Conservation (phyloP, 2,797 vertebrate species). For the Lagocephalus sceleratus region DNA sequence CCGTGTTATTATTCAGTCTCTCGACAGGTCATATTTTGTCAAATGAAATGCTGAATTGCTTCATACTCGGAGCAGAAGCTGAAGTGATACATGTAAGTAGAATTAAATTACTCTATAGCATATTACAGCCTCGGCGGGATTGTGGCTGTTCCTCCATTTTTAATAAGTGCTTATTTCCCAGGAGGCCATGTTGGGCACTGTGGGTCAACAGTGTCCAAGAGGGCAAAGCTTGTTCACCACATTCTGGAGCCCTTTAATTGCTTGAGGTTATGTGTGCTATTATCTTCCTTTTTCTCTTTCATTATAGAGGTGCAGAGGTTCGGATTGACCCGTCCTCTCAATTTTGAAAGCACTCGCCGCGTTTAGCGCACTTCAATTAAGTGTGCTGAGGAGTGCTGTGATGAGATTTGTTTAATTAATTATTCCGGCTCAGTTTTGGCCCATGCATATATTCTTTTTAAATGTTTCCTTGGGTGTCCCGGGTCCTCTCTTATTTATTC, state of each 20-base stretch:
- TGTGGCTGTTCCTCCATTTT: conserved; percentile 78
- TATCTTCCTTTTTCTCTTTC: conserved; percentile 79
- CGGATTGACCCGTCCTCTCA: conserved; percentile 76
- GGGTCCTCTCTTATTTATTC: conserved; percentile 70
- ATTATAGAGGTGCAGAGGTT: conserved; percentile 76
- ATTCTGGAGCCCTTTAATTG: conserved; percentile 78
- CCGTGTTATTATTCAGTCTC: conserved; percentile 74
- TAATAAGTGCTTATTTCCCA: conserved; percentile 81
- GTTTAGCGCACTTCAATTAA: conserved; percentile 76
- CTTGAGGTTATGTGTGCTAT: conserved; percentile 79
- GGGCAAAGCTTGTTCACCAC: conserved; percentile 80
- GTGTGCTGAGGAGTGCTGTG: conserved; percentile 63
- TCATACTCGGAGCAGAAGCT: conserved; percentile 63
- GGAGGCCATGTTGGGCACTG: conserved; percentile 72
- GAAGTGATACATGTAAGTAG: conserved; percentile 79
- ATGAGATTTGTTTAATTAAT: conserved; percentile 77
- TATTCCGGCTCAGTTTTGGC: conserved; percentile 57
- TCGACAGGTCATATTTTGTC: conserved; percentile 79
- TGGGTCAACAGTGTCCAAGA: conserved; percentile 80
- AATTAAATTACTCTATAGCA: conserved; percentile 80
- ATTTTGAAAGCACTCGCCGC: conserved; percentile 72
- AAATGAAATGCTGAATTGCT: conserved; percentile 79
- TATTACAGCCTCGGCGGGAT: conserved; percentile 75
- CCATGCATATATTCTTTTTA: conserved; percentile 62
- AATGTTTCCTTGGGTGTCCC: conserved; percentile 59